Base-by-base conservation (phyloP, 2,113 vertebrate species). In the Alosa alosa region DNA sequence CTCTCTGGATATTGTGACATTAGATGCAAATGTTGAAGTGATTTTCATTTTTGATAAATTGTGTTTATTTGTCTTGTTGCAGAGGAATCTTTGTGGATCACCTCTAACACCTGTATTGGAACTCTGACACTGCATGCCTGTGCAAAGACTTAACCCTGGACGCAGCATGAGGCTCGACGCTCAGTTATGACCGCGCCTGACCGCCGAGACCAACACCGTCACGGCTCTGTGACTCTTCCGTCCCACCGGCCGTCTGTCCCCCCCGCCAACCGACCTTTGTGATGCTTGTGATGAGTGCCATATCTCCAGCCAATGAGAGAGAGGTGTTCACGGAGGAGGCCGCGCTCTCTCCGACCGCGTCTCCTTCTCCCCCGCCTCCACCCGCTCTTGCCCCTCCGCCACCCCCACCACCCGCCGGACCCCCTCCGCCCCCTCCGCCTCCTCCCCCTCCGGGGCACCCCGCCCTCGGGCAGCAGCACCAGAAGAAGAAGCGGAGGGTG, bases 231-330 rank as follows among this genome's bases (percentile, higher is more conserved):
- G 72, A 78, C 46, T 13, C 31, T 11, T 3, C 44, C 13, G 68
- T 75, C 68, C 68, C 68, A 44, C 41, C 41, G 64, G 8, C 64
- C 64, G 4, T 15, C 72, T 78, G n/a, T 13, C 6, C 81, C 31
- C 41, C 22, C 17, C 20, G 55, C 84, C 88, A 93, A 89, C 93
- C 93, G 83, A 82, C 90, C 39, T 5, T 57, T 89, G 95, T 90
- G 93, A 97, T 97, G 96, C 96, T 96, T 92, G 96, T 97, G 95
- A 98, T 97, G 96, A 97, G 96, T 94, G 96, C 95, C 92, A 93
- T 96, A 87, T 95, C 95, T 72, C 93, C 94, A 91, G 94, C 94
- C 93, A 95, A 94, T 85, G 96, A 96, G 88, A 96, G 95, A 86
- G 94, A 96, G 92, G 93, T 94, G 90, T 95, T 95, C 89, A 92